Percentiles rank a stretch among this genome's conserved stretches.
Conservation (phyloP, 2,888 invertebrate species). For the Artemia sinica region DNA sequence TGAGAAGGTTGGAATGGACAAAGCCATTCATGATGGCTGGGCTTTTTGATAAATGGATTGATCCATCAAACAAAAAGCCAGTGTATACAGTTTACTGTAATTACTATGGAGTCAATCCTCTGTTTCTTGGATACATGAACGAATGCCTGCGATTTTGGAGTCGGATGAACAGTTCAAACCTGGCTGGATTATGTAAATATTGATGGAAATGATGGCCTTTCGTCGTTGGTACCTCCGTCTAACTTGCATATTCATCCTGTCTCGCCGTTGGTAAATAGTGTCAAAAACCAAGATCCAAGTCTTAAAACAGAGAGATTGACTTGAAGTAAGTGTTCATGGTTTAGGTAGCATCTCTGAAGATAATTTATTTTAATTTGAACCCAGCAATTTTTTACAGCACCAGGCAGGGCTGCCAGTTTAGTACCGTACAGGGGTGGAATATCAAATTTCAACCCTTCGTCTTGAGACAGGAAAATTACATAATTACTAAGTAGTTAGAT, state of each 20-base stretch:
- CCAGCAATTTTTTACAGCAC: too few species aligned
- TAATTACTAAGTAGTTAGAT: too few species aligned
- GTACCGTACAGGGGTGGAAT: too few species aligned
- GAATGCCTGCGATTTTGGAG: conserved; percentile 60
- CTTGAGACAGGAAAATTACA: too few species aligned
- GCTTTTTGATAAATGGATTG: conserved; percentile 49
- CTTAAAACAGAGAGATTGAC: conserved; percentile 32
- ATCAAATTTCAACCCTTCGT: too few species aligned
- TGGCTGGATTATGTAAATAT: conserved; percentile 48
- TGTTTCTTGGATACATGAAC: conserved; percentile 54
- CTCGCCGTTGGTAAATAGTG: conserved; percentile 50
- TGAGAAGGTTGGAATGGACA: conserved; percentile 41
- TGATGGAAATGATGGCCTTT: conserved; percentile 37
- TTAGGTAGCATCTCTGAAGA: too few species aligned
- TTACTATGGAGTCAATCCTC: conserved; percentile 55
- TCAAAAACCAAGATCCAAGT: conserved; percentile 43
- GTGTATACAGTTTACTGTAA: conserved; percentile 52
- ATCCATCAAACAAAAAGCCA: conserved; percentile 29
- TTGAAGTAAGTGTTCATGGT: conserved; percentile 23
- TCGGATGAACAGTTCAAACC: conserved; percentile 46
- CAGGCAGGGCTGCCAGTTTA: too few species aligned
- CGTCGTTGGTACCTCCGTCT: conserved; percentile 39
- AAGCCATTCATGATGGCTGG: conserved; percentile 55
- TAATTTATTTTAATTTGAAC: too few species aligned
- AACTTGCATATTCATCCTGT: conserved; percentile 49